A percentile compares a stretch with the other conserved stretches of the same genome.
phyloP scores from a whole-genome alignment of 2,888 invertebrate genomes.

The Xylocampa areola region DNA sequence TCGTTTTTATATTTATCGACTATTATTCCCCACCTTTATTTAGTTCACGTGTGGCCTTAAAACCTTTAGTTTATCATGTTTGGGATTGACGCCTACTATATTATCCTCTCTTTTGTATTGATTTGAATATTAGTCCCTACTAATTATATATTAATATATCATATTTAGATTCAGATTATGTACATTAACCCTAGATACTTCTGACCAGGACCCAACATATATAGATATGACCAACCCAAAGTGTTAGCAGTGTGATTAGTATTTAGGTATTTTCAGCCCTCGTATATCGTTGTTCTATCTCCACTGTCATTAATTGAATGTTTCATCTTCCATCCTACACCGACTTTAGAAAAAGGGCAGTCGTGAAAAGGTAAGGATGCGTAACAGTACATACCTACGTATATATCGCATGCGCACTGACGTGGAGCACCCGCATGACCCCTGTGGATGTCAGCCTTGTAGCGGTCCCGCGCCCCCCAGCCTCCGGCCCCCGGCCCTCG shows the following conservation, averaged over 20 bases:
- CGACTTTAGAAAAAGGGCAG: slow-evolving; percentile 95
- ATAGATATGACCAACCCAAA: slow-evolving; percentile 28
- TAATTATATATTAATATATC: slow-evolving; percentile 16
- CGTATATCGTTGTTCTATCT: slow-evolving; percentile 74
- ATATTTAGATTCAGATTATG: slow-evolving; percentile 25
- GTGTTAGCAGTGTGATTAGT: slow-evolving; percentile 51
- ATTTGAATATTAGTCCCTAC: slow-evolving; percentile 3
- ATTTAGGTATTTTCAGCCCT: slow-evolving; percentile 60
- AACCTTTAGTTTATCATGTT: slow-evolving; percentile 40
- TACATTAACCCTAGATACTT: slow-evolving; percentile 28
- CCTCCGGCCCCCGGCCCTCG: slow-evolving; percentile 42
- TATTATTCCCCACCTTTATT: slow-evolving; percentile 21
- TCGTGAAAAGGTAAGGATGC: slow-evolving; percentile 94
- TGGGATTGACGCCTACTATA: slow-evolving; percentile 14
- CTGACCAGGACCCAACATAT: slow-evolving; percentile 30
- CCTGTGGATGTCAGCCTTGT: slow-evolving; percentile 73
- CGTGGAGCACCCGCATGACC: slow-evolving; percentile 86
- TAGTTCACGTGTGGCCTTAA: slow-evolving; percentile 39
- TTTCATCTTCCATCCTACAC: slow-evolving; percentile 89
- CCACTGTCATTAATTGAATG: slow-evolving; percentile 87
- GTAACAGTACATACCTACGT: slow-evolving; percentile 64
- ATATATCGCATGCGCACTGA: slow-evolving; percentile 82
- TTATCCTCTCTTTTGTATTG: slow-evolving; percentile 7
- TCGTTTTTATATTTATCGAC: slow-evolving; percentile 2
- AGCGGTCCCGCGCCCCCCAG: slow-evolving; percentile 53